These are phyloP conservation scores for Buphagus erythrorhynchus DNA, from an alignment of 2,797 vertebrate genomes.

Conservation along the genomic window DNA sequence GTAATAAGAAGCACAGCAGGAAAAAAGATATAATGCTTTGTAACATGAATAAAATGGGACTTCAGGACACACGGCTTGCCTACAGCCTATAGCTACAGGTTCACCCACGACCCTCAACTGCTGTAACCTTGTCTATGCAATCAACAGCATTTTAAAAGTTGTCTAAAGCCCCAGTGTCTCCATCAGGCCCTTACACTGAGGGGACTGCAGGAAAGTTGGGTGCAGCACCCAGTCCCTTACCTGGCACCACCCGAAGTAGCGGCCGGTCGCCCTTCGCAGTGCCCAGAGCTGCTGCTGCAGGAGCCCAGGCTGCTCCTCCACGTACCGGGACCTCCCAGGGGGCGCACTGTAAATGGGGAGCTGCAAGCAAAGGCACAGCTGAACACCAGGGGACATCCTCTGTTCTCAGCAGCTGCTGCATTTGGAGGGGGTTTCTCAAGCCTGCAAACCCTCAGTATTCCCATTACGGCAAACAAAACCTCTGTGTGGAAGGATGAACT, in stretches of 20 bases:
- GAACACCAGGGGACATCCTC: not conserved
- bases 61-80: no score
- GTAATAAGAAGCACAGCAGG: no score
- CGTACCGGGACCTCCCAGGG: conserved; percentile 64
- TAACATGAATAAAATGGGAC: no score
- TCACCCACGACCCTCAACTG: no score
- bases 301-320: conserved; percentile 82
- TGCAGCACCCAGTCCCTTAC: conserved; percentile 68
- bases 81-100: no score
- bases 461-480: not conserved
- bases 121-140: no score
- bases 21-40: no score
- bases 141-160: no score
- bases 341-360: conserved; percentile 85
- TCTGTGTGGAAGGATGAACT: accelerated
- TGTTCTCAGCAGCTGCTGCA: not conserved
- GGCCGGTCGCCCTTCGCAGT: conserved; percentile 67
- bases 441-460: not conserved
- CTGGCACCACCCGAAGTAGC: conserved; percentile 78
- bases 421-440: accelerated
- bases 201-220: accelerated
- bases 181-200: no score
- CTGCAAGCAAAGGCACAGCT: conserved; percentile 68
- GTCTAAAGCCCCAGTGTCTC: no score
- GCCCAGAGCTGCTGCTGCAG: conserved; percentile 80